Base-by-base conservation (phyloP, 2,888 invertebrate genomes). In the Dexiosoma caninum region DNA sequence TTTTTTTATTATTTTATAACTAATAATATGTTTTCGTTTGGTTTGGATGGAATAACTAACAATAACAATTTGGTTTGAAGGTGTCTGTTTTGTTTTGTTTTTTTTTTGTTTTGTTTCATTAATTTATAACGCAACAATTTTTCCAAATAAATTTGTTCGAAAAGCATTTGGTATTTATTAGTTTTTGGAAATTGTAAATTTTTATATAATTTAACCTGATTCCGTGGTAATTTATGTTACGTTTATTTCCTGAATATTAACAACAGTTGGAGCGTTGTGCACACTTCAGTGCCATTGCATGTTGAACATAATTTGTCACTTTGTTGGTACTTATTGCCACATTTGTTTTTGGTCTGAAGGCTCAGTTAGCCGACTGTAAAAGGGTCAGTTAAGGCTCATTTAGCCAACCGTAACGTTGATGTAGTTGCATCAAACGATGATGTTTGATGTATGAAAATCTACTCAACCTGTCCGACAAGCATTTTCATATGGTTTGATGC, bases 111-210 rank as follows among this genome's bases (percentile, higher is more conserved):
- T n/a, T n/a, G n/a, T n/a, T n/a, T n/a, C n/a, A n/a, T n/a, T n/a
- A n/a, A n/a, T n/a, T n/a, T 14, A 42, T 1, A 49, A 37, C 23
- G 8, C 30, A 57, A 37, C 19, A 12, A 42, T 44, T 30, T 14
- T 19, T 14, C 14, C 3, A 16, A 32, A 37, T 35, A 35, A 42
- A 42, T 42, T 66, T 57, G 40, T 44, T 53, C 44, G 10, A 30
- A 72, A 23, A 8, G n/a, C 10, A 44, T 40, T 14, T 57, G 1
- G 9, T 23, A 71, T 66, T 78, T 42, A 66, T 66, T 53, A 62
- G 51, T 72, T 78, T 78, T 64, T 60, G 44, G 60, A 67, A 67
- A 71, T 37, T 57, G 62, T 67, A 35, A 64, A 32, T 35, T 44
- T n/a, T n/a, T n/a, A 16, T 51, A 35, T 60, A 55, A 62, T 30